phyloP scores from a whole-genome alignment of 2,113 vertebrate genomes.

The Apodemus sylvaticus region DNA sequence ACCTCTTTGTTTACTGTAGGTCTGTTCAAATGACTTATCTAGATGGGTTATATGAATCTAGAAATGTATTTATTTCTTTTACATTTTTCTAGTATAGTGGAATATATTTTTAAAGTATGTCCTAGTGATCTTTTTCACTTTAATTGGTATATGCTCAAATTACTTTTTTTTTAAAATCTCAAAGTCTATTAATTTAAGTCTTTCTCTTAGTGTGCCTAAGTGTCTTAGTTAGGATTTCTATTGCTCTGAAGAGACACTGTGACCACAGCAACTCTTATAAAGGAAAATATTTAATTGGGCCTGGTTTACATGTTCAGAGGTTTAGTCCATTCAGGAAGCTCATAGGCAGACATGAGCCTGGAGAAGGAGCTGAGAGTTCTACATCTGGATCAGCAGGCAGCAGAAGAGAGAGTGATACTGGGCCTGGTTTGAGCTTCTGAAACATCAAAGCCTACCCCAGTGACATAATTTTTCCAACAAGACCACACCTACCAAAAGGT shows the following conservation, averaged over 20 bases:
- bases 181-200: neutral
- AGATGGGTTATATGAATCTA: neutral
- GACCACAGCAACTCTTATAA: neutral
- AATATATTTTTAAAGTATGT: neutral
- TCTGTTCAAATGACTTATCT: neutral
- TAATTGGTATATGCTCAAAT: neutral
- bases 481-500: neutral
- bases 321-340: neutral
- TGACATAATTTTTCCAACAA: neutral
- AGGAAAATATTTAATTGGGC: neutral
- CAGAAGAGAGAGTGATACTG: neutral
- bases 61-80: neutral
- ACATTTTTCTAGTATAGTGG: neutral
- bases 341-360: neutral
- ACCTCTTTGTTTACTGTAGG: neutral
- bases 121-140: neutral
- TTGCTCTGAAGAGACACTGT: neutral
- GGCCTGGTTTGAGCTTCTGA: neutral
- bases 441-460: neutral
- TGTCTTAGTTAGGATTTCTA: neutral
- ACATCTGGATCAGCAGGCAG: neutral
- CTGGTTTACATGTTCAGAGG: neutral
- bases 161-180: neutral
- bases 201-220: neutral
- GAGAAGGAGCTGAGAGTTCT: neutral